Evolutionary conservation across 1,140 invertebrate genomes (phyloP), one percentile per base, ranked within the genome.

Genomic region (Drosophila guanche): DNA sequence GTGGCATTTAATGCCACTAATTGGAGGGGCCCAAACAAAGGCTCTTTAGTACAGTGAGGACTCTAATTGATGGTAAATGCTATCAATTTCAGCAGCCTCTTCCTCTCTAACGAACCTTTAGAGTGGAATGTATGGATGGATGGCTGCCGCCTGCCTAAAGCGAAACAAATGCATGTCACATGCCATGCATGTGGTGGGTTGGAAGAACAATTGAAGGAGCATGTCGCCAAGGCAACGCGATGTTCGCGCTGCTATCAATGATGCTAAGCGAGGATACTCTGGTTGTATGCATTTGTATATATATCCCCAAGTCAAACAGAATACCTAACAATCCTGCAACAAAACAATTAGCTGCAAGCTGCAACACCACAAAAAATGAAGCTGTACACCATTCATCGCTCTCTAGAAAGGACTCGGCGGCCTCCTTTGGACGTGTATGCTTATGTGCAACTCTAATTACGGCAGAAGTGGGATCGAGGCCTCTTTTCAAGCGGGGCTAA

Each of bases 401-500:
- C 53, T 55, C 37, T n/a, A 29, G 8, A 8, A 20, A 37, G 50
- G 50, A 54, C n/a, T 22, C n/a, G 16, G 50, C 3, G 12, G 29
- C n/a, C 41, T 68, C 33, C 51, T 23, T 4, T 10, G 10, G 23
- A 8, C 4, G 37, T 6, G 48, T 69, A 42, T 72, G 51, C 68
- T 62, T 72, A 73, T 63, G 72, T 73, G 69, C 58, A 63, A 63
- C 72, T 73, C n/a, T 29, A 56, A 73, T 41, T 29, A 53, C 25
- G 43, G n/a, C 5, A 12, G 42, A 40, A 48, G 54, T 58, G 50
- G 54, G 66, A 55, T 68, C 12, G 60, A 52, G 20, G 27, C 14
- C 47, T 45, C 47, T 53, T 23, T 7, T 22, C 16, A 33, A 52
- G 33, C 42, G 16, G 37, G 1, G 4, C 5, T 27, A 27, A 5